These are phyloP conservation scores for Calidris pugnax DNA, from an alignment of 2,113 vertebrate genomes.

Conservation along the genomic window DNA sequence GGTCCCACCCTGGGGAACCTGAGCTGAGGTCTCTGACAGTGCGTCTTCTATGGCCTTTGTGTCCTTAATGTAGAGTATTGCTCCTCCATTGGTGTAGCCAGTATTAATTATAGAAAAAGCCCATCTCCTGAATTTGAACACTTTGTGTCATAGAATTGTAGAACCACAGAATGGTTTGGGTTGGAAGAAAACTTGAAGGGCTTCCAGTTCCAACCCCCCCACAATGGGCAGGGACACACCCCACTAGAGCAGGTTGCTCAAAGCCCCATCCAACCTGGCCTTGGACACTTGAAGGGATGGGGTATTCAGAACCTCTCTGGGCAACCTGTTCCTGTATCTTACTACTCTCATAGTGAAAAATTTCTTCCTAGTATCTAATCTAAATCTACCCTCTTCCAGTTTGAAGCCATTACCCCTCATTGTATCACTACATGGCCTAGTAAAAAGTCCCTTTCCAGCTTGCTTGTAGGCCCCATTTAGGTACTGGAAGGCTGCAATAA, in stretches of 20 bases:
- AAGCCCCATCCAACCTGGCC: background rate
- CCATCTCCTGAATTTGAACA: background rate
- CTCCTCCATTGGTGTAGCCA: background rate
- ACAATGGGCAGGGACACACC: background rate
- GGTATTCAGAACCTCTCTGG: background rate
- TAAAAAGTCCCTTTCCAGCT: background rate
- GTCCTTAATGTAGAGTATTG: background rate
- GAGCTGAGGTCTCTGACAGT: background rate
- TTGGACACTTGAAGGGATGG: background rate
- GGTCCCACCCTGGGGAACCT: background rate
- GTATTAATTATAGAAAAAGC: background rate
- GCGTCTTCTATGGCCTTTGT: background rate
- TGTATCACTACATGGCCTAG: background rate
- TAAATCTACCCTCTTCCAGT: background rate
- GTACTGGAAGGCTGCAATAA: background rate
- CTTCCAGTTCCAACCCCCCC: background rate
- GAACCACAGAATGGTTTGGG: background rate
- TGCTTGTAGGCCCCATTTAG: background rate
- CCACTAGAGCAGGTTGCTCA: background rate
- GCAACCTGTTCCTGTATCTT: background rate
- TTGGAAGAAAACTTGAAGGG: background rate
- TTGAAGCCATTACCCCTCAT: background rate
- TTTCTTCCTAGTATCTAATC: background rate
- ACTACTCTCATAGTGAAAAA: background rate
- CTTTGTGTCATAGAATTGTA: background rate